These are phyloP conservation scores for Centrocercus urophasianus DNA, from an alignment of 2,113 vertebrate species.

Conservation along the genomic window DNA sequence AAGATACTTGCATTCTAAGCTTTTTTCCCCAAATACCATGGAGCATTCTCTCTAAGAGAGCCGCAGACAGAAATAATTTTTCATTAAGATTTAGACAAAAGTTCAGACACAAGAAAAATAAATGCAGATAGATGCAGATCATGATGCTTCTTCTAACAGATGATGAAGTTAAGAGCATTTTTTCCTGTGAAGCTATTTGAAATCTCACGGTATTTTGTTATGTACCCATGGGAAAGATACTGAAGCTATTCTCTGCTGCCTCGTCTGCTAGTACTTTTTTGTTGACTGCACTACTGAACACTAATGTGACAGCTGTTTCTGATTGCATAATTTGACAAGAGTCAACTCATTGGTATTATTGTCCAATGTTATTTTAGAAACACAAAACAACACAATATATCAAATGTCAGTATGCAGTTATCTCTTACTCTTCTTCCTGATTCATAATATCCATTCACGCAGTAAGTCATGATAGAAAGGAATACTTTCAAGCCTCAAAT, in stretches of 20 bases:
- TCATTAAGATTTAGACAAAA: background rate
- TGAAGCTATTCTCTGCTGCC: background rate
- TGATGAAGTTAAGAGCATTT: background rate
- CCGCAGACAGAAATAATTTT: background rate
- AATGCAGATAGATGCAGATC: background rate
- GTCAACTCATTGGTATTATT: background rate
- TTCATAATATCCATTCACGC: background rate
- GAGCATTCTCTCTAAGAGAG: background rate
- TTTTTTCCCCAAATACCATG: background rate
- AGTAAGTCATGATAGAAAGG: rapidly evolving
- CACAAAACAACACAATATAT: background rate
- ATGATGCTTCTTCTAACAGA: background rate
- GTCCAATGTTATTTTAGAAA: background rate
- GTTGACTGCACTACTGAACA: background rate
- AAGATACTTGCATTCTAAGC: background rate
- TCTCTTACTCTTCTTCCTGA: background rate
- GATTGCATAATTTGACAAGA: background rate
- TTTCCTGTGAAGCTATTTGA: background rate
- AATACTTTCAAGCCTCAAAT: background rate
- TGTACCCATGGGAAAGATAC: background rate
- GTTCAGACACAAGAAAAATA: background rate
- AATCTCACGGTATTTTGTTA: background rate
- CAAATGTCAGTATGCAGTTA: background rate
- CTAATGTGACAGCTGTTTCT: background rate
- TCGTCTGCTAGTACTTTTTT: background rate